A percentile compares a stretch with the other conserved stretches of the same genome.
phyloP scores from a whole-genome alignment of 2,797 vertebrate species.

The Hephaestus fuliginosus region DNA sequence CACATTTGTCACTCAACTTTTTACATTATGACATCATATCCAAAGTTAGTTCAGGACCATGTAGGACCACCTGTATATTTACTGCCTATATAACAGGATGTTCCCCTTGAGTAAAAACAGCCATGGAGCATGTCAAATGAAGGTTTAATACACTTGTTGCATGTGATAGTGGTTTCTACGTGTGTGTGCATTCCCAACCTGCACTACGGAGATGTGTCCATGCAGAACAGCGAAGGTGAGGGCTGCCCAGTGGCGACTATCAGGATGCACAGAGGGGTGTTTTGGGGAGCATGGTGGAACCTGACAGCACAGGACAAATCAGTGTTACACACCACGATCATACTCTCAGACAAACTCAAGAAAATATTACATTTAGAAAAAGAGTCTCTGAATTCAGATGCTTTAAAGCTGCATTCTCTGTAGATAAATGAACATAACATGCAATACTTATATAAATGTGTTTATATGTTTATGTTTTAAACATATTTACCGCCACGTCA shows the following conservation, averaged over 20 bases:
- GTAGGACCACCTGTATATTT: neutral
- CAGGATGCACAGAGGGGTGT: slow-evolving; percentile 93
- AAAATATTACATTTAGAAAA: neutral
- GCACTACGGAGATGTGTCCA: slow-evolving; percentile 96
- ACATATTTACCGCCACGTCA: slow-evolving; percentile 90
- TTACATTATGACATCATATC: slow-evolving; percentile 9
- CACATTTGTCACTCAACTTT: slow-evolving; percentile 56
- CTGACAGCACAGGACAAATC: slow-evolving; percentile 76
- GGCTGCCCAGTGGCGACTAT: slow-evolving; percentile 96
- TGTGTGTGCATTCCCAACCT: slow-evolving; percentile 85
- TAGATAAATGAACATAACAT: neutral
- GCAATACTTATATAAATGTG: slow-evolving; percentile 8
- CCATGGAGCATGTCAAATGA: neutral
- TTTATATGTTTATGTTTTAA: slow-evolving; percentile 6
- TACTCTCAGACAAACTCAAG: neutral
- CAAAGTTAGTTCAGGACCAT: neutral
- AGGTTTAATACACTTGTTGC: neutral
- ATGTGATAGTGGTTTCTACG: neutral
- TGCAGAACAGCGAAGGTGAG: slow-evolving; percentile 96
- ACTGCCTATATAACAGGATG: neutral
- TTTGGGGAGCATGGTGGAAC: slow-evolving; percentile 91
- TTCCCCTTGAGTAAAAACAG: neutral
- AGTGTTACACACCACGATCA: neutral
- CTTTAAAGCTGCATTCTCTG: neutral
- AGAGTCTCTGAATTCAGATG: neutral